These are phyloP conservation scores for Atrichornis clamosus DNA, from an alignment of 2,113 vertebrate genomes.

Conservation along the genomic window DNA sequence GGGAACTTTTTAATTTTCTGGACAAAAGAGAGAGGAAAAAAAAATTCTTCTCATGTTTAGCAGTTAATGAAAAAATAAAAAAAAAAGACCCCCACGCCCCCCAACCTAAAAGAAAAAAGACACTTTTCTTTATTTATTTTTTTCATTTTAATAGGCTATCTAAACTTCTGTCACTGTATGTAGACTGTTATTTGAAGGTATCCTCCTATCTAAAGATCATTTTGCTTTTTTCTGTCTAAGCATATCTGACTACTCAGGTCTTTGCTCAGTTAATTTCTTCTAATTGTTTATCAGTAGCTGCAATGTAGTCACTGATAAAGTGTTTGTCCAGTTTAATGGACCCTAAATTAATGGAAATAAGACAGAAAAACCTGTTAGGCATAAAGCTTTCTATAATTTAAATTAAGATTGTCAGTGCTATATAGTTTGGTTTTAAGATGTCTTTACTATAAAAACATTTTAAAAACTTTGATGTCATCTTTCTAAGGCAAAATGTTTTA, in stretches of 20 bases:
- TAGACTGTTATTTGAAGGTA: neutral
- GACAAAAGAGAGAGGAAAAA: neutral
- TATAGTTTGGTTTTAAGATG: neutral
- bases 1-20: neutral
- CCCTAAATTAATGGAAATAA: neutral
- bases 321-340: neutral
- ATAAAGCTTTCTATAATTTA: neutral
- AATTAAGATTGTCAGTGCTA: neutral
- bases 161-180: neutral
- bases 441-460: neutral
- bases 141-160: neutral
- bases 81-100: no score
- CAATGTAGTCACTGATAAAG: neutral
- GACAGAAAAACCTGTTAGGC: neutral
- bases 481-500: neutral
- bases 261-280: neutral
- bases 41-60: neutral
- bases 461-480: neutral
- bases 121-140: neutral
- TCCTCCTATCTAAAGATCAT: neutral
- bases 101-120: neutral
- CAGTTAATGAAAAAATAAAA: neutral
- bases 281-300: neutral
- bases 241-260: neutral
- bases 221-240: neutral